These are phyloP conservation scores for Eumeta japonica DNA, from an alignment of 1,140 invertebrate genomes.

Conservation along the genomic window DNA sequence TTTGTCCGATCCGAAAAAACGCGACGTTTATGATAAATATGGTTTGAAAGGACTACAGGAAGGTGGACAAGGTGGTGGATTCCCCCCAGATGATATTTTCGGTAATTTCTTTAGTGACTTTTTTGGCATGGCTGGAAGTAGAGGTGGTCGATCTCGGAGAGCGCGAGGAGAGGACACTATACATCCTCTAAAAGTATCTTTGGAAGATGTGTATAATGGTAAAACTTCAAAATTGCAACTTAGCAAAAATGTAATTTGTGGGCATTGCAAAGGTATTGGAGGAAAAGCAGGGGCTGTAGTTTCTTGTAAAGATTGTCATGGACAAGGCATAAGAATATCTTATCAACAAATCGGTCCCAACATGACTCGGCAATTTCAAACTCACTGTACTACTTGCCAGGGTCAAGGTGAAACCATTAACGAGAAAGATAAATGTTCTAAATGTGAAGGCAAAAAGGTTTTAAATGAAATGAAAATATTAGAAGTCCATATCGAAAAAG, in stretches of 20 bases:
- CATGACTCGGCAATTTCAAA: slow-evolving; percentile 83
- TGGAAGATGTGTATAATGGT: slow-evolving; percentile 92
- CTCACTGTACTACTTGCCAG: slow-evolving; percentile 68
- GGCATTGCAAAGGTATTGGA: slow-evolving; percentile 79
- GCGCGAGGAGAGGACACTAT: slow-evolving; percentile 68
- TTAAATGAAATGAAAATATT: slow-evolving; percentile 76
- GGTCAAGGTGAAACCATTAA: slow-evolving; percentile 74
- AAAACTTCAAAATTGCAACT: slow-evolving; percentile 80
- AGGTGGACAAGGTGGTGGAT: slow-evolving; percentile 62
- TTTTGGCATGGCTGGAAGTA: slow-evolving; percentile 61
- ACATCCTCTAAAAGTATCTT: slow-evolving; percentile 72
- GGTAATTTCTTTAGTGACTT: slow-evolving; percentile 67
- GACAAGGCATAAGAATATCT: slow-evolving; percentile 72
- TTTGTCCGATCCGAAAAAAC: slow-evolving; percentile 70
- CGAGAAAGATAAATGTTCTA: slow-evolving; percentile 78
- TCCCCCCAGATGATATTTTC: slow-evolving; percentile 62
- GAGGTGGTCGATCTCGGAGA: slow-evolving; percentile 50
- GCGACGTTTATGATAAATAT: slow-evolving; percentile 72
- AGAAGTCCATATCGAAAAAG: slow-evolving; percentile 89
- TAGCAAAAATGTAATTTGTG: slow-evolving; percentile 84
- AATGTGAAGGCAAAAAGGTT: slow-evolving; percentile 81
- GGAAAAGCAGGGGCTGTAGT: slow-evolving; percentile 74
- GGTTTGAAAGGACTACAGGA: slow-evolving; percentile 80
- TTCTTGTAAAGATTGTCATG: slow-evolving; percentile 74
- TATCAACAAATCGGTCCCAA: slow-evolving; percentile 73